Evolutionary conservation across 2,888 invertebrate genomes (phyloP).

Genomic region (Drosophila birchii): DNA sequence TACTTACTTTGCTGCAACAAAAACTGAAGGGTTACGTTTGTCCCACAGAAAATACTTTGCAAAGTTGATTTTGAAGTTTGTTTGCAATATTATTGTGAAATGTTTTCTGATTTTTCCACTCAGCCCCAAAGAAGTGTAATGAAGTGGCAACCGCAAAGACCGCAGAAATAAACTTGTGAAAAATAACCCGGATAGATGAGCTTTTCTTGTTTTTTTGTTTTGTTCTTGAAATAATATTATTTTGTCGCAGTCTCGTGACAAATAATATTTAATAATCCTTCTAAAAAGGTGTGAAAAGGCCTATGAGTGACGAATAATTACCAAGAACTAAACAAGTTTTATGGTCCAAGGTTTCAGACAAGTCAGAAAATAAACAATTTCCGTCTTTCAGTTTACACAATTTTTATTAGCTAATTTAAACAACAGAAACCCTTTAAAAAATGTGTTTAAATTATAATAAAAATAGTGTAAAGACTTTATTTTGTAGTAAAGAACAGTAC

Average conservation of each 20-base stretch:
- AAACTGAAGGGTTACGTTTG: constrained; percentile 16
- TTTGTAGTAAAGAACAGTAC: too few species aligned
- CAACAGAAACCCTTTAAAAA: too few species aligned
- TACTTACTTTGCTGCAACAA: constrained; percentile 6
- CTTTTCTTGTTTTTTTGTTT: not conserved
- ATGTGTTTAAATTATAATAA: too few species aligned
- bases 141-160: constrained; percentile 7
- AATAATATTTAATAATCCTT: not conserved
- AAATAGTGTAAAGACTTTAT: too few species aligned
- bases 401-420: not conserved
- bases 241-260: not conserved
- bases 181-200: not conserved
- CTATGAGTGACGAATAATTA: not conserved
- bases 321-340: not conserved
- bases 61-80: not conserved
- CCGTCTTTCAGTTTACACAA: not conserved
- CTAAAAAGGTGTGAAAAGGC: not conserved
- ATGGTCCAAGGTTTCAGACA: not conserved
- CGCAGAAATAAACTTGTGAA: constrained; percentile 1
- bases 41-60: not conserved
- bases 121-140: not conserved
- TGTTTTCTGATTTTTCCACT: not conserved
- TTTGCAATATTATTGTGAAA: not conserved
- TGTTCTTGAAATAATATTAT: not conserved
- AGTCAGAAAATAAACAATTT: not conserved